Conservation (phyloP, 2,113 vertebrate species). For the Todiramphus saurophagus region DNA sequence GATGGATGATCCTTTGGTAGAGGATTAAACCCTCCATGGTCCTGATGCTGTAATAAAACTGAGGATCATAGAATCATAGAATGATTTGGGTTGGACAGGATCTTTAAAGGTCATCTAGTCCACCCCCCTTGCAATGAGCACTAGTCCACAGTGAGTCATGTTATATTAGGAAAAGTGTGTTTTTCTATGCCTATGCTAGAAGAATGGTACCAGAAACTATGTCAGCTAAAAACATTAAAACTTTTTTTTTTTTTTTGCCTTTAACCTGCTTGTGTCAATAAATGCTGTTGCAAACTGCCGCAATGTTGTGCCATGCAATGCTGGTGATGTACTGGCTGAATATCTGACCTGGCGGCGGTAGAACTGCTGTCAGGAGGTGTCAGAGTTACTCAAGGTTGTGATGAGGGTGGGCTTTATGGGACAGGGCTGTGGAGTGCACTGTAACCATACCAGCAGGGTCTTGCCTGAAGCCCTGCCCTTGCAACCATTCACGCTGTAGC, state of each 20-base stretch:
- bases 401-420: accelerated
- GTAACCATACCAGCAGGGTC: background rate
- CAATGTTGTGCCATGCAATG: too few relatives aligned
- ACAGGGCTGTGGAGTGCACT: accelerated
- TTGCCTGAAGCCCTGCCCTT: background rate
- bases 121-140: background rate
- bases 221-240: background rate
- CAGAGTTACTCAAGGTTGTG: background rate
- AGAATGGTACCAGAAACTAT: background rate
- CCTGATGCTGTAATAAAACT: background rate
- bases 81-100: background rate
- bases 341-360: background rate
- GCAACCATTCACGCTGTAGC: background rate
- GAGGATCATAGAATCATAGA: background rate
- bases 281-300: background rate
- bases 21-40: background rate
- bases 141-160: background rate
- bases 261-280: background rate
- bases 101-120: background rate
- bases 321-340: background rate
- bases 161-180: background rate
- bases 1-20: background rate
- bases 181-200: background rate
- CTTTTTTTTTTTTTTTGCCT: too few relatives aligned
- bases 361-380: background rate